phyloP scores from a whole-genome alignment of 2,113 vertebrate genomes.

The Pitta sordida region DNA sequence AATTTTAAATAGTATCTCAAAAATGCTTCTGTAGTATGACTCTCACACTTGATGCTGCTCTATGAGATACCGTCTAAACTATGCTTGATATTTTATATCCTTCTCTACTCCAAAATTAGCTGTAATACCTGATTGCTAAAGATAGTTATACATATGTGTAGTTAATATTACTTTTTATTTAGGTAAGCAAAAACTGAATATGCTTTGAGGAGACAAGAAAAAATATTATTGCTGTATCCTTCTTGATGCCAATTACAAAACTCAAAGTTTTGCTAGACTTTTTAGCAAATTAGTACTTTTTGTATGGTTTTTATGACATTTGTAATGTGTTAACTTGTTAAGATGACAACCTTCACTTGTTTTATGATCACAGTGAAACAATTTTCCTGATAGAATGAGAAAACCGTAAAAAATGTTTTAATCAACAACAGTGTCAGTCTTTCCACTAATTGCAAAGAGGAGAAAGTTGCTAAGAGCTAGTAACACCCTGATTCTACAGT shows the following conservation, averaged over 20 bases:
- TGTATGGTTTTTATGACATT: background rate
- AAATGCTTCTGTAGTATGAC: background rate
- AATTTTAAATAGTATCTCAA: background rate
- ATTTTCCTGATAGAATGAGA: conserved; percentile 16
- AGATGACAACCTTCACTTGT: background rate
- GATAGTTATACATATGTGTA: background rate
- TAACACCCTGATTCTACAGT: conserved; percentile 1
- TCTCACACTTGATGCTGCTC: background rate
- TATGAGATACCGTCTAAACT: background rate
- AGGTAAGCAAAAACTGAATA: background rate
- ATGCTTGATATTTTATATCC: background rate
- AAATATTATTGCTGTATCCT: background rate
- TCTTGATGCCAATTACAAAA: background rate
- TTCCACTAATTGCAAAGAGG: background rate
- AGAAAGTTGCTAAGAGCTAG: background rate
- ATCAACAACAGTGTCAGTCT: background rate
- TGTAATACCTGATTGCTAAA: background rate
- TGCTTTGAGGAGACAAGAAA: background rate
- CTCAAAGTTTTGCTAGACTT: background rate
- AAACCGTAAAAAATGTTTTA: background rate
- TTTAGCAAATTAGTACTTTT: background rate
- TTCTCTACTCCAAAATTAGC: background rate
- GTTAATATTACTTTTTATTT: background rate
- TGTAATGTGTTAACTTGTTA: background rate
- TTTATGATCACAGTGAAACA: background rate